These are phyloP conservation scores for Noctua fimbriata DNA, from an alignment of 2,888 invertebrate species.

Conservation along the genomic window DNA sequence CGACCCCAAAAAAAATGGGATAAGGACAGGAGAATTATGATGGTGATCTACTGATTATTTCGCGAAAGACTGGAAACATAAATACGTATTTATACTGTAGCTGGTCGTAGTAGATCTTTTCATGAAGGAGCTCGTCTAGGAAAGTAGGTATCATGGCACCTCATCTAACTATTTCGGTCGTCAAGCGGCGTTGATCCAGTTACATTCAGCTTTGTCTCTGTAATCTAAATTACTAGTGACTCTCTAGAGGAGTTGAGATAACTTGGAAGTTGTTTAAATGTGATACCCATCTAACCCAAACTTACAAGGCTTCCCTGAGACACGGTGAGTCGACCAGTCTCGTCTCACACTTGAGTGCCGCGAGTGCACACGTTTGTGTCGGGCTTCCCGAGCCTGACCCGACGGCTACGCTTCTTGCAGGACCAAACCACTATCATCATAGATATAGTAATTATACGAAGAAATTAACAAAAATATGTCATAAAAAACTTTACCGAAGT, in stretches of 20 bases:
- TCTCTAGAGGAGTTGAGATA: constrained; percentile 28
- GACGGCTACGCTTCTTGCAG: constrained; percentile 13
- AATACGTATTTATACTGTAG: not conserved
- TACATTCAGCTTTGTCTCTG: not conserved
- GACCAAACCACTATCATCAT: constrained; percentile 4
- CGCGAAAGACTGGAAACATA: not conserved
- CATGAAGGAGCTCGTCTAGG: not conserved
- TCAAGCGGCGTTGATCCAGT: not conserved
- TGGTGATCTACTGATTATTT: not conserved
- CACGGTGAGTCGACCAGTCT: constrained; percentile 77
- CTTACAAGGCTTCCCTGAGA: constrained; percentile 78
- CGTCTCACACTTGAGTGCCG: constrained; percentile 79
- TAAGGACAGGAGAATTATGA: no score
- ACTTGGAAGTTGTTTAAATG: constrained; percentile 60
- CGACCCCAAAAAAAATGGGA: no score
- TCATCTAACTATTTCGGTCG: not conserved
- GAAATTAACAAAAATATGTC: not conserved
- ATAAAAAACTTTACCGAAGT: not conserved
- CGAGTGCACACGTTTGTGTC: constrained; percentile 71
- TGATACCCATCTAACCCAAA: constrained; percentile 64
- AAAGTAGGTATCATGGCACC: not conserved
- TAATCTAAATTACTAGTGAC: not conserved
- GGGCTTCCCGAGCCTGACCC: constrained; percentile 74
- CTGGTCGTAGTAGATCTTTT: not conserved
- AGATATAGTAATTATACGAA: not conserved